phyloP scores from a whole-genome alignment of 2,113 vertebrate genomes.

The Scalopus aquaticus region DNA sequence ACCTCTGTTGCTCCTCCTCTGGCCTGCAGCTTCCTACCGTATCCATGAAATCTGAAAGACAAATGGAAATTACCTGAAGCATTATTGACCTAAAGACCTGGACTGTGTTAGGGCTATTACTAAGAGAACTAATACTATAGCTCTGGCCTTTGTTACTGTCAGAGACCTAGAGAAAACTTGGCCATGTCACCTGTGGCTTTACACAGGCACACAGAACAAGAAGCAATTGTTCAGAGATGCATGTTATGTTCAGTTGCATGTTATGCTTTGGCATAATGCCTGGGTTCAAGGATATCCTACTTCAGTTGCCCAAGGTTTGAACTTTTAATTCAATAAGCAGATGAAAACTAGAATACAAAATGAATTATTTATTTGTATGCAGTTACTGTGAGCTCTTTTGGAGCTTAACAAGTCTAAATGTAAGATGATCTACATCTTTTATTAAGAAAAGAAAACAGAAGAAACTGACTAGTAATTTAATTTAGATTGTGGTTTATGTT shows the following conservation, averaged over 20 bases:
- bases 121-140: not conserved
- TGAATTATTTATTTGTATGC: conserved; percentile 48
- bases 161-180: not conserved
- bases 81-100: not conserved
- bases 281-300: conserved; percentile 60
- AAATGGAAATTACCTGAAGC: not conserved
- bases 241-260: not conserved
- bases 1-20: not conserved
- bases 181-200: conserved; percentile 38
- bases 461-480: not conserved
- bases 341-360: conserved; percentile 59
- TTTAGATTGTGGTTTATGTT: conserved; percentile 30
- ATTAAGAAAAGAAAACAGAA: conserved; percentile 8
- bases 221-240: conserved; percentile 44
- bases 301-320: conserved; percentile 61
- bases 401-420: not conserved
- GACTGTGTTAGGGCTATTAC: not conserved
- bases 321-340: conserved; percentile 68
- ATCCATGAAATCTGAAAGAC: not conserved
- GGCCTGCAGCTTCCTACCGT: not conserved
- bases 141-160: not conserved
- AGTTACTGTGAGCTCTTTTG: not conserved
- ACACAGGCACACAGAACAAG: conserved; percentile 20
- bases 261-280: conserved; percentile 42
- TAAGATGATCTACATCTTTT: conserved; percentile 26